Percentiles rank a stretch among this genome's conserved stretches.
Evolutionary conservation across 2,113 vertebrate species (phyloP).

Genomic region (Baryphthengus martii): DNA sequence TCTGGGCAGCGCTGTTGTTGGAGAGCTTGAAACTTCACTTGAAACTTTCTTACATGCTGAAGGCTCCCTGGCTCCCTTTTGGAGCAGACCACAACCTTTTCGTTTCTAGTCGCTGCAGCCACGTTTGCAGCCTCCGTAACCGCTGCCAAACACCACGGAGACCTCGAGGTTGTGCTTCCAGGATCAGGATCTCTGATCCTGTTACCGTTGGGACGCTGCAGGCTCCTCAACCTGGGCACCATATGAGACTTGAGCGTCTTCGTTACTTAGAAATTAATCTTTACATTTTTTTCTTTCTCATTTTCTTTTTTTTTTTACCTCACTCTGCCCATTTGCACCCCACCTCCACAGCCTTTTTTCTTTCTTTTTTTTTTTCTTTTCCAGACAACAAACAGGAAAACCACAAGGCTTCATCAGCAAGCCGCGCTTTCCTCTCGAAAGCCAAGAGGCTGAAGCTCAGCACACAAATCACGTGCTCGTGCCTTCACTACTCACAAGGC

Average conservation of each 20-base stretch:
- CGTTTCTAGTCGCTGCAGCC: neutral
- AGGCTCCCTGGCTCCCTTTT: neutral
- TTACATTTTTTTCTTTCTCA: neutral
- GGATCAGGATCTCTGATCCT: neutral
- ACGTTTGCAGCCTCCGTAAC: neutral
- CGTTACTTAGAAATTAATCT: neutral
- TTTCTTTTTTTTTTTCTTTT: neutral
- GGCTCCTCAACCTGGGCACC: neutral
- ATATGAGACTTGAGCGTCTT: neutral
- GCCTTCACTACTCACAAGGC: neutral
- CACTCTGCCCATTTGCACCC: neutral
- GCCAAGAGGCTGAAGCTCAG: neutral
- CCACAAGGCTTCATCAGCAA: conserved; percentile 49
- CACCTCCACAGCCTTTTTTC: neutral
- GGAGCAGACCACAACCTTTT: conserved; percentile 1
- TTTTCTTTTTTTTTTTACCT: neutral
- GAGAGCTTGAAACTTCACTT: conserved; percentile 35
- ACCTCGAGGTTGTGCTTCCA: neutral
- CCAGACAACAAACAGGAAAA: conserved; percentile 53
- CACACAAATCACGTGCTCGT: neutral
- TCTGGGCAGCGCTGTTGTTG: conserved; percentile 29
- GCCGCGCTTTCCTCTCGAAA: conserved; percentile 1
- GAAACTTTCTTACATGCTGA: neutral
- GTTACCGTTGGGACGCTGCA: neutral
- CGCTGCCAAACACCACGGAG: neutral